Evolutionary conservation across 2,888 invertebrate genomes (phyloP).

Genomic region (Bombylius discolor): DNA sequence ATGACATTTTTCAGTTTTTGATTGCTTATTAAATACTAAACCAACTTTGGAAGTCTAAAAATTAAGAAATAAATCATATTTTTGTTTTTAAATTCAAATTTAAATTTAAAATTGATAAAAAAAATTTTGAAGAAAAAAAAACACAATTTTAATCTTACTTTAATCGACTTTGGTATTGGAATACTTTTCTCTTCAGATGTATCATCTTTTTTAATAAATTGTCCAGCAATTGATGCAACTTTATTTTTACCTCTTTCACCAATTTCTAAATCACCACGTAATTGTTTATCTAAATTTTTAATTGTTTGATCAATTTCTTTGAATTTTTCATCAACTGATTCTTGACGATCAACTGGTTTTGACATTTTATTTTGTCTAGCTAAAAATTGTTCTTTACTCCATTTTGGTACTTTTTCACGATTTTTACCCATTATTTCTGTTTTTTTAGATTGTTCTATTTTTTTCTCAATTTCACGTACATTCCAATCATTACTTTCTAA

Average conservation of each 20-base stretch:
- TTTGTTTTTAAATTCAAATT: too few species aligned
- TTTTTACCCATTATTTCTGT: conserved; percentile 36
- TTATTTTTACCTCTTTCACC: conserved; percentile 54
- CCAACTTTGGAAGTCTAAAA: conserved; percentile 45
- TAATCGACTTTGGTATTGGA: conserved; percentile 26
- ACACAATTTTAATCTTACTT: too few species aligned
- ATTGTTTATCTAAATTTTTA: conserved; percentile 55
- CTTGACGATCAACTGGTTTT: conserved; percentile 46
- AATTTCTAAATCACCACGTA: conserved; percentile 64
- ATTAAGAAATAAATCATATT: not conserved
- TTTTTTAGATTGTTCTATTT: conserved; percentile 51
- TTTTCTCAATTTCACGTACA: conserved; percentile 77
- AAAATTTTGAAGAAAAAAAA: not conserved
- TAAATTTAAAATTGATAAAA: not conserved
- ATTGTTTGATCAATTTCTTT: conserved; percentile 60
- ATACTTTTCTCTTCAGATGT: conserved; percentile 31
- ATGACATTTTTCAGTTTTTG: conserved; percentile 63
- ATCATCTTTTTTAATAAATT: conserved; percentile 43
- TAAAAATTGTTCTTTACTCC: conserved; percentile 69
- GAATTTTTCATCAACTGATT: conserved; percentile 46
- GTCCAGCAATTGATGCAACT: conserved; percentile 79
- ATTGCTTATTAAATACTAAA: conserved; percentile 48
- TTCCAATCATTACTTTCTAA: conserved; percentile 86
- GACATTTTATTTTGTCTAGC: conserved; percentile 58
- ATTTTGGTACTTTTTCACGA: conserved; percentile 73